Percentiles rank a stretch among this genome's conserved stretches.
Conservation (phyloP, 37 sponge, comb jelly and placozoan genomes). For the Cliona cf. orientalis region DNA sequence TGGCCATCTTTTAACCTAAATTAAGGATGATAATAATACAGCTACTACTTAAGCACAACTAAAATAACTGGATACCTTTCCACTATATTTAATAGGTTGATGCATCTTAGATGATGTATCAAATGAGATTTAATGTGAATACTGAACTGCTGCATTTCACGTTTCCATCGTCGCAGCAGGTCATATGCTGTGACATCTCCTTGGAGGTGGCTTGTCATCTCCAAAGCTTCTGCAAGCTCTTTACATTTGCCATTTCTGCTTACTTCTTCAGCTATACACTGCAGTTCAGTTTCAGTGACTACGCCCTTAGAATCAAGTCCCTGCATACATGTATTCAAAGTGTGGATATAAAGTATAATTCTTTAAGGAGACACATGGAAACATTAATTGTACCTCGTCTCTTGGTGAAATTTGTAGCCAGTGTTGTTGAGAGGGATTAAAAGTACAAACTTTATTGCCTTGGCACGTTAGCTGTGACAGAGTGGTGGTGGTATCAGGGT, state of each 20-base stretch:
- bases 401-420: conserved; percentile 3
- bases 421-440: background rate
- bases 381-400: background rate
- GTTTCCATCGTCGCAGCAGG: background rate
- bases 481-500: background rate
- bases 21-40: too few relatives aligned
- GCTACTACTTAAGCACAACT: too few relatives aligned
- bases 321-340: background rate
- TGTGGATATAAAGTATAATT: background rate
- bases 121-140: conserved; percentile 6
- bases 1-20: too few relatives aligned
- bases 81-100: background rate
- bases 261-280: background rate
- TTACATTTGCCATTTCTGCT: background rate
- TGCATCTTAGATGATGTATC: conserved; percentile 17
- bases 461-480: background rate
- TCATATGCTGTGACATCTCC: background rate
- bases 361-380: too few relatives aligned
- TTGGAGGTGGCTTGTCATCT: background rate
- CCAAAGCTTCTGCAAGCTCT: background rate
- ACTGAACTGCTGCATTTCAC: background rate
- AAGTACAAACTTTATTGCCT: background rate
- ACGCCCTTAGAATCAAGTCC: background rate
- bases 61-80: too few relatives aligned
- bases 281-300: background rate